Conservation (phyloP, 2,113 vertebrate species). For the Carettochelys insculpta region DNA sequence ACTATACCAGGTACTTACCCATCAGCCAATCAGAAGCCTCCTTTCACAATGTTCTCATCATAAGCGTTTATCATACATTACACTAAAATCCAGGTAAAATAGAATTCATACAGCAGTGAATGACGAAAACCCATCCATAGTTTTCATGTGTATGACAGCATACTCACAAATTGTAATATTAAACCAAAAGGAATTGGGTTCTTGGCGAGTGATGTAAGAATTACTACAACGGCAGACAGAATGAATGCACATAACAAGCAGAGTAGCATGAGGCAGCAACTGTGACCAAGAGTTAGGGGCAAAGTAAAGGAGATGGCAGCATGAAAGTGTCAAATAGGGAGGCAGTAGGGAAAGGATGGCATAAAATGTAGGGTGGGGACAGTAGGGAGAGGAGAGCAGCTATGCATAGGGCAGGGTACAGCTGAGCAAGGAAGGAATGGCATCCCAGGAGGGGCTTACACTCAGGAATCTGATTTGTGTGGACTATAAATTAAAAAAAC, state of each 20-base stretch:
- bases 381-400: background rate
- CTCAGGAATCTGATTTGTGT: background rate
- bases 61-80: conserved; percentile 20
- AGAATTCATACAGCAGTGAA: conserved; percentile 48
- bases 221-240: conserved; percentile 7
- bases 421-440: background rate
- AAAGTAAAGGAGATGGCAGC: background rate
- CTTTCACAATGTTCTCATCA: background rate
- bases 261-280: background rate
- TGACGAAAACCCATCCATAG: background rate
- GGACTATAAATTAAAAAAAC: background rate
- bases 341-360: background rate
- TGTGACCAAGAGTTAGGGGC: background rate
- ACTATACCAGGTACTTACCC: background rate
- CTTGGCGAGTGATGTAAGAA: background rate
- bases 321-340: background rate
- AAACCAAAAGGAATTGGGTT: background rate
- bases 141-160: too few relatives aligned
- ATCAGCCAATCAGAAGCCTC: conserved; percentile 20
- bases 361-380: background rate
- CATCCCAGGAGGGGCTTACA: background rate
- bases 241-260: background rate
- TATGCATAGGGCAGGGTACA: background rate
- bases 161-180: too few relatives aligned
- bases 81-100: conserved; percentile 25